Base-by-base conservation (phyloP, 2,797 vertebrate genomes). In the Sciurus vulgaris region DNA sequence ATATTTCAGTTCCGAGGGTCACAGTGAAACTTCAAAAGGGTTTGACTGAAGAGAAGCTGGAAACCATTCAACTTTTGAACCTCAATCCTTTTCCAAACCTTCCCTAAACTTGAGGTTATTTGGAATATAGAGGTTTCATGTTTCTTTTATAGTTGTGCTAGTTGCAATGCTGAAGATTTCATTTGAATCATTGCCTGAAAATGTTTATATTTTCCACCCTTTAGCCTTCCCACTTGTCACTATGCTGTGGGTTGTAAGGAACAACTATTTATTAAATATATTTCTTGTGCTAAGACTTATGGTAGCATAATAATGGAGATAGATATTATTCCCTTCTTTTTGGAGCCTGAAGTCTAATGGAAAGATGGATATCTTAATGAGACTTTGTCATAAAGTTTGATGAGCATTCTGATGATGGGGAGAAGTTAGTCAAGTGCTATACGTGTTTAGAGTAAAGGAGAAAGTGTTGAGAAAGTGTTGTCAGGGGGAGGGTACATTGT, bases 181-280 rank as follows among this genome's bases (percentile, higher is more conserved):
- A 65, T 65, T 91, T 78, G 94, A 54, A 74, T 97, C 82, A 83
- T 59, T 96, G 72, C 89, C 89, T 92, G 47, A 79, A 30, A 89
- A 47, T 94, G 73, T 96, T 92, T 95, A 65, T 47, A 35, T 67
- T 96, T 59, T 93, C 61, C 63, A 82, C 30, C 72, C 79, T 87
- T 93, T 72, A 86, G 73, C 84, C 89, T 95, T 96, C 65, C 73
- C 90, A 69, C 78, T 85, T 93, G 73, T 77, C 84, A 85, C 67
- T 95, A 5, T 87, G 73, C 38, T 86, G 18, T 73, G 33, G 51
- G 20, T 63, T 91, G 5, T 77, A 44, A 91, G 77, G 22, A 47
- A 65, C 67, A 89, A 89, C 67, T 93, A 84, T 89, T 95, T 94
- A 76, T 14, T 20, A 33, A 95, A 24, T 78, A 13, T 73, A 84